Evolutionary conservation across 2,797 vertebrate genomes (phyloP).

Genomic region (Threskiornis aethiopicus): DNA sequence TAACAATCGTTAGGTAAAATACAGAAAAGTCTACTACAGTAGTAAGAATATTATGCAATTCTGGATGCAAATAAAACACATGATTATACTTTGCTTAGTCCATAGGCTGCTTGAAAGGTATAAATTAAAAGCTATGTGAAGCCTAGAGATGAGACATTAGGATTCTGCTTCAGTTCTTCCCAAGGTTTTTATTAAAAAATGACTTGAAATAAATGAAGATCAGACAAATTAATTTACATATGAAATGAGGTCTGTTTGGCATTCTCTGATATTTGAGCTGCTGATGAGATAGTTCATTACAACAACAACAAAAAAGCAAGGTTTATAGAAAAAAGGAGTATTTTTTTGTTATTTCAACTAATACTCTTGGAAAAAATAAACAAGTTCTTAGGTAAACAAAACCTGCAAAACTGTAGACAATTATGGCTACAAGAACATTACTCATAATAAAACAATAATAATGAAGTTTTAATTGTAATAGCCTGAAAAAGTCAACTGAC

Average conservation of each 20-base stretch:
- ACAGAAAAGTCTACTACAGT: background rate
- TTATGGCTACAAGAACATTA: background rate
- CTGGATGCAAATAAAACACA: slow-evolving; percentile 25
- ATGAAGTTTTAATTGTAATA: background rate
- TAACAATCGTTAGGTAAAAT: background rate
- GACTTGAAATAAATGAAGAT: background rate
- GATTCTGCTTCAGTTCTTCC: background rate
- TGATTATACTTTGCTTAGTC: background rate
- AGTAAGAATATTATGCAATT: background rate
- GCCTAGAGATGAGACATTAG: background rate
- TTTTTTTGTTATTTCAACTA: background rate
- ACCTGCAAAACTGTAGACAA: background rate
- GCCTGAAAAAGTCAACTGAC: background rate
- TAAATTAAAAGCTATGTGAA: slow-evolving; percentile 7
- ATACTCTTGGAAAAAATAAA: background rate
- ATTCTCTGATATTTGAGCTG: background rate
- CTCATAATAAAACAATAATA: background rate
- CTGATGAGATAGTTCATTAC: background rate
- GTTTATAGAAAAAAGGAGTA: background rate
- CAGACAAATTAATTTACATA: slow-evolving; percentile 25
- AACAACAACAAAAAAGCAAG: background rate
- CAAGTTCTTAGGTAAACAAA: background rate
- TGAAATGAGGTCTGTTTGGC: background rate
- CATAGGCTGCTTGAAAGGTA: background rate
- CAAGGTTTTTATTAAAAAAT: slow-evolving; percentile 11